Percentiles rank a stretch among this genome's conserved stretches.
Evolutionary conservation across 2,888 invertebrate species (phyloP).

Genomic region (Cetonia aurata): DNA sequence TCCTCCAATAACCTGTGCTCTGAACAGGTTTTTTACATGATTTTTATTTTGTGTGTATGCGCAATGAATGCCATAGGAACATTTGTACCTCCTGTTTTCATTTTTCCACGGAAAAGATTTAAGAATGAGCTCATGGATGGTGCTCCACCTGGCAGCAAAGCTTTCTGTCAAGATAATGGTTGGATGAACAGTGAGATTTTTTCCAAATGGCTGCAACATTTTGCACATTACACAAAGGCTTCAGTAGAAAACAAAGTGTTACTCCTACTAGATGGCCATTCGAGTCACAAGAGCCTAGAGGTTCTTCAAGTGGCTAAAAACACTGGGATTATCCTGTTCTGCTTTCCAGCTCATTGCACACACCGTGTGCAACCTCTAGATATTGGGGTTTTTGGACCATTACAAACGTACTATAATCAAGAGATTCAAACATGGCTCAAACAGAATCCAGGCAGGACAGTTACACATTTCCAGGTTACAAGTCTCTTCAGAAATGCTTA

Average conservation of each 20-base stretch:
- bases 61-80: slow-evolving; percentile 57
- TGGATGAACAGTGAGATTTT: slow-evolving; percentile 1
- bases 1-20: no score
- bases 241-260: neutral
- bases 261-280: slow-evolving; percentile 51
- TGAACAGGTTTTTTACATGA: no score
- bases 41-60: no score
- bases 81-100: slow-evolving; percentile 51
- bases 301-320: slow-evolving; percentile 48
- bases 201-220: neutral
- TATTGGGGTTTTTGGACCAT: neutral
- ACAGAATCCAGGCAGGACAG: slow-evolving; percentile 2
- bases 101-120: slow-evolving; percentile 5
- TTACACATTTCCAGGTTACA: slow-evolving; percentile 1
- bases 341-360: no score
- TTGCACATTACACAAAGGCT: neutral
- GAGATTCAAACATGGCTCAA: neutral
- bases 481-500: neutral
- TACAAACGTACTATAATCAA: slow-evolving; percentile 5
- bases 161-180: slow-evolving; percentile 4
- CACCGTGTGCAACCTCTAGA: slow-evolving; percentile 46
- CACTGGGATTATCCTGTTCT: slow-evolving; percentile 58
- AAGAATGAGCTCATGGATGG: slow-evolving; percentile 4
- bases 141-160: neutral
- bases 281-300: slow-evolving; percentile 45